Base-by-base conservation (phyloP, 2,797 vertebrate species). In the Phyllotis vaccarum region DNA sequence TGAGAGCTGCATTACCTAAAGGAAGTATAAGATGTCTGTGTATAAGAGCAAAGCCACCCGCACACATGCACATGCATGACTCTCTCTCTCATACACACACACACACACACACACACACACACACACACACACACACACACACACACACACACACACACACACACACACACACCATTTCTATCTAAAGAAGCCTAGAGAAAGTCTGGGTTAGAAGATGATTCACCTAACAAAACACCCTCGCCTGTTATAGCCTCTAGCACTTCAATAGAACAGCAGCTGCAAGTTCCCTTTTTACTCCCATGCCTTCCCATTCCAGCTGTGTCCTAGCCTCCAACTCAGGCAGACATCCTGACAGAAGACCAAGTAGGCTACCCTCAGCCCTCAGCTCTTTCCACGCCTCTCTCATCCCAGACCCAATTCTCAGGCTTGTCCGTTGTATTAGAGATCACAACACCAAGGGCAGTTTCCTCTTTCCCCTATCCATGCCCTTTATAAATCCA, bases 1-100 rank as follows among this genome's bases (percentile, higher is more conserved):
- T 92, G 99, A 95, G 76, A 99, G 98, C 97, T 98, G 98, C 81
- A 97, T 97, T 95, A 99, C 96, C 99, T 99, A 96, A 98, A 62
- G 95, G 98, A 98, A 97, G 94, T 95, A 95, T 70, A 98, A 91
- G 81, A 97, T 64, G 96, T 1, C 64, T 74, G 93, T 83, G 64
- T 78, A 34, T 70, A 49, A 97, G 96, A 97, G 91, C 88, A 97
- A 95, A 68, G 79, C 46, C 72, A 75, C 34, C 37, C 97, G 82
- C 74, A 78, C 6, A 6, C 34, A 62, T 96, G 94, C 95, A 95
- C 14, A 64, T 34, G 12, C 22, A 24, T 49, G 46, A 9, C 60
- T n/a, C n/a, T n/a, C n/a, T n/a, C n/a, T n/a, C n/a, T n/a, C n/a
- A n/a, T n/a, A n/a, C 96, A 95, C 95, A 95, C 14, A 64, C n/a